phyloP scores from a whole-genome alignment of 2,797 vertebrate species.

The Picus viridis region DNA sequence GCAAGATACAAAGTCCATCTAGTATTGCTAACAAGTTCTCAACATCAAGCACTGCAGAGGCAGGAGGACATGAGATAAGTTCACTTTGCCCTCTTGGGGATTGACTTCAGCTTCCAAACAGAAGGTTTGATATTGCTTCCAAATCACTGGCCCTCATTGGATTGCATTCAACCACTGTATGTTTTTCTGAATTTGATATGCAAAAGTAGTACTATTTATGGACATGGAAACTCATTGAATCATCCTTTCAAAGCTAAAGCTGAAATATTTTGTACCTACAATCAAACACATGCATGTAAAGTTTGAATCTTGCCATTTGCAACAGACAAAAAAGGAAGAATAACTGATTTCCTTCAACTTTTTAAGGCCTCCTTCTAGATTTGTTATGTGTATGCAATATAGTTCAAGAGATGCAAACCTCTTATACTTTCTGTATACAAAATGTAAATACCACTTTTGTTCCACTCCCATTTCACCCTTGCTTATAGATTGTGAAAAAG shows the following conservation, averaged over 20 bases:
- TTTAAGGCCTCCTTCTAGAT: neutral
- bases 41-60: neutral
- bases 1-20: neutral
- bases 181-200: neutral
- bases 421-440: neutral
- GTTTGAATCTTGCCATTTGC: neutral
- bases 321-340: neutral
- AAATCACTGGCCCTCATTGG: neutral
- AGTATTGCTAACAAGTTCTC: neutral
- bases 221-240: neutral
- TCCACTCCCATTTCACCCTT: neutral
- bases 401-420: neutral
- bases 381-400: neutral
- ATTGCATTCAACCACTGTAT: neutral
- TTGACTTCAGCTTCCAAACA: neutral
- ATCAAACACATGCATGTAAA: neutral
- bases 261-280: neutral
- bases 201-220: neutral
- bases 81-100: accelerated
- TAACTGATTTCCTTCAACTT: neutral
- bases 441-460: neutral
- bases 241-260: neutral
- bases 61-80: neutral
- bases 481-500: neutral
- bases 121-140: neutral